phyloP scores from a whole-genome alignment of 35 echinoderm and acorn worm species.

The Strongylocentrotus purpuratus region DNA sequence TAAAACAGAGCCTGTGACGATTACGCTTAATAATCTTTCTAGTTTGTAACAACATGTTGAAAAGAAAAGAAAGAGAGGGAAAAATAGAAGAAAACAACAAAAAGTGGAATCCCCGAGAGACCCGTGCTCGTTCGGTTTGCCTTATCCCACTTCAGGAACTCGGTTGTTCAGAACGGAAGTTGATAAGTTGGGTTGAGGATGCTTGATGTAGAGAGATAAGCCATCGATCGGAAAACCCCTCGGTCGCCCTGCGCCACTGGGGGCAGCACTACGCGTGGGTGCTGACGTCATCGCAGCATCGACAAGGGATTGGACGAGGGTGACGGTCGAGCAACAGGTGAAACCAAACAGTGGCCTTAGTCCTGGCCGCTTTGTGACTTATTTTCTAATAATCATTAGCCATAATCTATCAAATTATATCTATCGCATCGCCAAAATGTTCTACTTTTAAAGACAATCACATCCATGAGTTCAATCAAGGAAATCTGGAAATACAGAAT shows the following conservation, averaged over 20 bases:
- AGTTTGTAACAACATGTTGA: neutral
- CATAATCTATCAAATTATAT: neutral
- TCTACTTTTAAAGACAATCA: neutral
- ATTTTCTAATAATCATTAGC: neutral
- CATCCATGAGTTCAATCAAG: neutral
- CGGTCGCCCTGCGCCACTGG: conserved; percentile 51
- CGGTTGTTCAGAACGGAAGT: conserved; percentile 49
- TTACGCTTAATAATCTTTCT: neutral
- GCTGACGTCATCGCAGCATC: conserved; percentile 55
- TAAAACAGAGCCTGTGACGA: neutral
- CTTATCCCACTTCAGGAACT: conserved; percentile 57
- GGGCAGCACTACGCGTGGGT: conserved; percentile 35
- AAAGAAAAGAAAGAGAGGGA: neutral
- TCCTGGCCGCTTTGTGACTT: neutral
- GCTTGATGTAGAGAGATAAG: conserved; percentile 51
- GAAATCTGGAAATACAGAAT: neutral
- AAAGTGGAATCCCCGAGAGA: conserved; percentile 7
- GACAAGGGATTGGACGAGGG: conserved; percentile 36
- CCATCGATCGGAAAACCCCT: conserved; percentile 50
- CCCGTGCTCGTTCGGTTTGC: conserved; percentile 35
- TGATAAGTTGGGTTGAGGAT: conserved; percentile 49
- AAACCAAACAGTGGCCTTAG: neutral
- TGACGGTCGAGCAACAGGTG: conserved; percentile 36
- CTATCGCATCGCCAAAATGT: neutral
- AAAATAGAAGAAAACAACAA: neutral